Evolutionary conservation across 2,888 invertebrate genomes (phyloP).

Genomic region (Cephus runcator): DNA sequence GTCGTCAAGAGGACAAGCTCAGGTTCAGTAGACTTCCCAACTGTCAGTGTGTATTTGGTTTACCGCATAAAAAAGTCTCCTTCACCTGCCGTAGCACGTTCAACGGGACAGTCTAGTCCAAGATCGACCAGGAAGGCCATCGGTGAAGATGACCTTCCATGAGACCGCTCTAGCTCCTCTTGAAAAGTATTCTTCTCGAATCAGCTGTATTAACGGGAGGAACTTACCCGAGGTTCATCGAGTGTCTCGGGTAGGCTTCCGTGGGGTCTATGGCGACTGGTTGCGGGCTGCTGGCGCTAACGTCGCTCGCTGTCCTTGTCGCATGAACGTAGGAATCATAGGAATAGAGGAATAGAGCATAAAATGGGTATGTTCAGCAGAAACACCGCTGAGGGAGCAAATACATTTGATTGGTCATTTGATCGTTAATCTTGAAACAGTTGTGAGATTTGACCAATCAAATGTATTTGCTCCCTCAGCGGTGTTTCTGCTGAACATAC

Average conservation of each 20-base stretch:
- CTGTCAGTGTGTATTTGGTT: slow-evolving; percentile 27
- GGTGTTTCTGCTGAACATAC: no score
- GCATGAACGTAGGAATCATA: neutral
- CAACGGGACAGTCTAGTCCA: neutral
- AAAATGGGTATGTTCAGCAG: no score
- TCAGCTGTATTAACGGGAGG: slow-evolving; percentile 23
- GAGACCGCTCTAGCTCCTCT: neutral
- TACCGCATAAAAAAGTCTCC: slow-evolving; percentile 27
- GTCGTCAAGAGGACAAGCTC: neutral
- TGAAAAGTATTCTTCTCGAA: neutral
- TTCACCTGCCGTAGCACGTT: slow-evolving; percentile 23
- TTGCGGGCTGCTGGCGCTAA: slow-evolving; percentile 8
- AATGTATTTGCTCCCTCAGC: no score
- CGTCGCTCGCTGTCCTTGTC: slow-evolving; percentile 2
- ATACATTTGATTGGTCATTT: no score
- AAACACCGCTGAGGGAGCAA: no score
- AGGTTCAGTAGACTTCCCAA: slow-evolving; percentile 11
- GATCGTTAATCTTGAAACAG: no score
- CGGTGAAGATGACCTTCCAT: neutral
- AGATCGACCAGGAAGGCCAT: neutral
- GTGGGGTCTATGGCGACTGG: slow-evolving; percentile 37
- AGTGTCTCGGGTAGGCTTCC: slow-evolving; percentile 30
- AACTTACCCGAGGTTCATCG: slow-evolving; percentile 43
- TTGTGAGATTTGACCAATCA: no score
- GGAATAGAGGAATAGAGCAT: neutral